Percentiles rank a stretch among this genome's conserved stretches.
Conservation (phyloP, 2,888 invertebrate species). For the Tetanocera ferruginea region DNA sequence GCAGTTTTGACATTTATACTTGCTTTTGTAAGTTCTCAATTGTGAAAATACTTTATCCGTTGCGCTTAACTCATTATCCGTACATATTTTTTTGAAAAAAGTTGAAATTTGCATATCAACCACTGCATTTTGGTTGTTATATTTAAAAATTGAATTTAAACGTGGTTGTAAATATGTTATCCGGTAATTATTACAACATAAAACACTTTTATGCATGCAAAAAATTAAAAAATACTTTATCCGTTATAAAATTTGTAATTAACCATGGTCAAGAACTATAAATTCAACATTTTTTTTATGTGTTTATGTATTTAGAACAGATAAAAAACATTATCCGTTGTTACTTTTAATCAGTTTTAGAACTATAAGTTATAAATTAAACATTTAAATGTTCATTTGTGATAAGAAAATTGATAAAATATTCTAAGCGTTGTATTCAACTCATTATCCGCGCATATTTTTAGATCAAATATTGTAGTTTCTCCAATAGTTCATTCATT, state of each 20-base stretch:
- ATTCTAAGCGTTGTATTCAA: background rate
- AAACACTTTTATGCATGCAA: background rate
- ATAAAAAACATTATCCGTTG: no score
- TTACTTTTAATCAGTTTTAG: no score
- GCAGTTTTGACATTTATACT: no score
- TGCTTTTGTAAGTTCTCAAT: no score
- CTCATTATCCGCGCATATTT: background rate
- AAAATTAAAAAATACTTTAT: background rate
- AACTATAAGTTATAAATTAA: no score
- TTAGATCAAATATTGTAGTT: background rate
- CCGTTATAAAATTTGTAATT: background rate
- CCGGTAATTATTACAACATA: background rate
- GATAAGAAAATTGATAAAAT: no score
- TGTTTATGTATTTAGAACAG: no score
- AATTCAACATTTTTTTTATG: no score
- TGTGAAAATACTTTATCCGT: background rate
- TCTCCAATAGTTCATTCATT: background rate
- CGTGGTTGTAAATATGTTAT: background rate
- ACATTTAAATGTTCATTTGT: no score
- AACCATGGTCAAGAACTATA: no score
- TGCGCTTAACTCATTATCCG: background rate
- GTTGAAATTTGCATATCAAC: background rate
- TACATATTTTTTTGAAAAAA: background rate
- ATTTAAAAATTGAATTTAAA: background rate
- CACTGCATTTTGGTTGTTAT: background rate